A percentile compares a stretch with the other conserved stretches of the same genome.
Conservation (phyloP, 1,140 invertebrate species). For the Polyergus mexicanus region DNA sequence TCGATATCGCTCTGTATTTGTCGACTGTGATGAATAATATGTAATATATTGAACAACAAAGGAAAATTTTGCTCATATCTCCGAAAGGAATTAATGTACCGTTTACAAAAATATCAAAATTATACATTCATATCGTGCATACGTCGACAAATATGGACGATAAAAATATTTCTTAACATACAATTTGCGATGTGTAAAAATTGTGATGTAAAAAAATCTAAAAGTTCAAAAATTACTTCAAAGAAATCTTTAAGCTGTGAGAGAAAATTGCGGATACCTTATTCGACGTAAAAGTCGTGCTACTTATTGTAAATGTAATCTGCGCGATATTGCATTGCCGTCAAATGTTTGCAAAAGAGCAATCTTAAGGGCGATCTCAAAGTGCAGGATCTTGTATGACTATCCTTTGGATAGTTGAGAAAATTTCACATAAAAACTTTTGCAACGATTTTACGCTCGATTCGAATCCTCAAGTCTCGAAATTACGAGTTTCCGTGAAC, state of each 20-base stretch:
- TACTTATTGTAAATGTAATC: neutral
- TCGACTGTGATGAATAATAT: neutral
- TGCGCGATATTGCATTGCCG: neutral
- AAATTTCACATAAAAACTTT: neutral
- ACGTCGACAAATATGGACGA: neutral
- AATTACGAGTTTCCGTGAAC: neutral
- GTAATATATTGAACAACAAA: neutral
- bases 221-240: neutral
- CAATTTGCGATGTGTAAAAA: neutral
- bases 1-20: constrained; percentile 1
- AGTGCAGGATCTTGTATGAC: neutral
- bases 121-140: neutral
- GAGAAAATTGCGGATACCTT: neutral
- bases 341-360: neutral
- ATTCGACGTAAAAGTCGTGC: neutral
- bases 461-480: neutral
- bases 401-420: neutral
- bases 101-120: neutral
- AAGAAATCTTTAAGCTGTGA: neutral
- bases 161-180: constrained; percentile 16
- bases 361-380: neutral
- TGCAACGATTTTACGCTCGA: neutral
- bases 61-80: neutral
- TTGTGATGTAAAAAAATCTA: neutral
- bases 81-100: neutral